Percentiles rank a stretch among this genome's conserved stretches.
Evolutionary conservation across 1,140 invertebrate genomes (phyloP).

Genomic region (Vollenhovia emeryi): DNA sequence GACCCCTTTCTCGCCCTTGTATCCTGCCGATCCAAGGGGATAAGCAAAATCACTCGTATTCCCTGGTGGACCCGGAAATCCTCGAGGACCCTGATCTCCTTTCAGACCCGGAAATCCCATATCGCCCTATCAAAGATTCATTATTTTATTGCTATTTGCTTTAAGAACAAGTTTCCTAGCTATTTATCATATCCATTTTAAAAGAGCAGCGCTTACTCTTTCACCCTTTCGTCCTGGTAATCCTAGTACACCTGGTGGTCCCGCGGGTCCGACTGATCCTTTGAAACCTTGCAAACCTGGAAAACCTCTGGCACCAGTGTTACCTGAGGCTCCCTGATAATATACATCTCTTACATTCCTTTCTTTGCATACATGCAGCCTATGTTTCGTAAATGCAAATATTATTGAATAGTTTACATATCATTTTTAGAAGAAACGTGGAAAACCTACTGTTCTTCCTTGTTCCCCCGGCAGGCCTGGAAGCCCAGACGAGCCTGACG

Average conservation of each 20-base stretch:
- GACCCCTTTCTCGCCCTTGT: slow-evolving; percentile 82
- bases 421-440: neutral
- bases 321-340: slow-evolving; percentile 68
- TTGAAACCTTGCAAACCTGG: slow-evolving; percentile 70
- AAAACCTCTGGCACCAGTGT: slow-evolving; percentile 77
- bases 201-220: slow-evolving; percentile 36
- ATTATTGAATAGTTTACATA: neutral
- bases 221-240: slow-evolving; percentile 70
- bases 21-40: slow-evolving; percentile 72
- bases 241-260: slow-evolving; percentile 67
- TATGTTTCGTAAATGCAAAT: neutral
- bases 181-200: neutral
- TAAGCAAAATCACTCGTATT: slow-evolving; percentile 17
- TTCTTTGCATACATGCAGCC: neutral
- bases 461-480: slow-evolving; percentile 75
- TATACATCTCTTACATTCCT: neutral
- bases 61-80: slow-evolving; percentile 76
- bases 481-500: slow-evolving; percentile 76
- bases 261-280: slow-evolving; percentile 67
- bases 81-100: slow-evolving; percentile 79
- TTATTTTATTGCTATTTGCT: neutral
- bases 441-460: slow-evolving; percentile 70
- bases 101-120: slow-evolving; percentile 75
- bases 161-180: neutral
- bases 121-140: slow-evolving; percentile 61